Percentiles rank a stretch among this genome's conserved stretches.
Evolutionary conservation across 2,797 vertebrate genomes (phyloP).

Genomic region (Clarias platycephalus): DNA sequence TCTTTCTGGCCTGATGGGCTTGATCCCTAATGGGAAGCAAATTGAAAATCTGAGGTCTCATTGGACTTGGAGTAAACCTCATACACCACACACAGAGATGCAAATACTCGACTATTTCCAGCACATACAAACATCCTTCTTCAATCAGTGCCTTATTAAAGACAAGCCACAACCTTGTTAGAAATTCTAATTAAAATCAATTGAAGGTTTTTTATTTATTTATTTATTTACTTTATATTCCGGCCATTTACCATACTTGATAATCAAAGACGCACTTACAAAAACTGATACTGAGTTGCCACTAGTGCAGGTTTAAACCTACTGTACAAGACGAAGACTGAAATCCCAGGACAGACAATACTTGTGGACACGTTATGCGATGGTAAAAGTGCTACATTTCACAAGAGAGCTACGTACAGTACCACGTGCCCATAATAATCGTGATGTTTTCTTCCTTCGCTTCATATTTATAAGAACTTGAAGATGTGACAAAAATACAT

Average conservation of each 20-base stretch:
- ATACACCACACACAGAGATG: slow-evolving; percentile 13
- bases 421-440: not conserved
- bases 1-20: slow-evolving; percentile 49
- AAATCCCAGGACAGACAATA: not conserved
- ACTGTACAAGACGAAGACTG: not conserved
- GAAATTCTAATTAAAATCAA: not conserved
- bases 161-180: not conserved
- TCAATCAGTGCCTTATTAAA: slow-evolving; percentile 10
- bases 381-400: not conserved
- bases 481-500: slow-evolving; percentile 28
- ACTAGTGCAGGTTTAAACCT: not conserved
- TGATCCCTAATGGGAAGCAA: slow-evolving; percentile 54
- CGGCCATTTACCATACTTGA: not conserved
- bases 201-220: not conserved
- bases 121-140: slow-evolving; percentile 4
- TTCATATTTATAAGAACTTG: slow-evolving; percentile 1
- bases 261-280: not conserved
- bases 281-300: not conserved
- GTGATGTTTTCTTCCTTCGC: not conserved
- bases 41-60: slow-evolving; percentile 54
- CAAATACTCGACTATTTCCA: slow-evolving; percentile 13
- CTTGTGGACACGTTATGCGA: not conserved
- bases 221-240: not conserved
- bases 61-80: slow-evolving; percentile 43
- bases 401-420: not conserved